A percentile compares a stretch with the other conserved stretches of the same genome.
Conservation (phyloP, 2,888 invertebrate species). For the Dryomyza anilis region DNA sequence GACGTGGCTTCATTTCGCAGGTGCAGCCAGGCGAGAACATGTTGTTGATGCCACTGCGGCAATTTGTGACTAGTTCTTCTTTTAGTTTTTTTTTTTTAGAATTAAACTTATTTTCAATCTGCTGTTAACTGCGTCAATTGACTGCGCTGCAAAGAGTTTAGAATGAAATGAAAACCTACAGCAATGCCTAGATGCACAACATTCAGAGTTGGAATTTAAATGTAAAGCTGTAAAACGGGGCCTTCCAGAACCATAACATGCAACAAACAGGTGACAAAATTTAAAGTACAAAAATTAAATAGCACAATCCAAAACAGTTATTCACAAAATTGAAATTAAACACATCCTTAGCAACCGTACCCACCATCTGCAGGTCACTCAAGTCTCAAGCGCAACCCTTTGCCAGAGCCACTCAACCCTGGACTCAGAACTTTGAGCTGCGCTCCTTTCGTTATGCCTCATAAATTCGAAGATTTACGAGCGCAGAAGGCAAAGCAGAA, state of each 20-base stretch:
- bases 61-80: not conserved
- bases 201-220: no score
- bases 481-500: not conserved
- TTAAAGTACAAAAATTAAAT: no score
- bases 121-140: no score
- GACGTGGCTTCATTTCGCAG: not conserved
- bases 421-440: not conserved
- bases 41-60: not conserved
- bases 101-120: not conserved
- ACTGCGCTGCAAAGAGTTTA: no score
- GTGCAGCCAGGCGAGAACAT: not conserved
- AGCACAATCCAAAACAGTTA: no score
- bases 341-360: not conserved
- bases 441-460: conserved; percentile 20
- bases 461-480: conserved; percentile 31
- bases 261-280: no score
- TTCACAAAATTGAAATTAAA: no score
- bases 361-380: not conserved
- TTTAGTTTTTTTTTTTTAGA: no score
- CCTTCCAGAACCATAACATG: no score
- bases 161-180: no score
- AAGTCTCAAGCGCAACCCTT: not conserved
- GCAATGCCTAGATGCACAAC: no score
- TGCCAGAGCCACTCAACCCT: not conserved
- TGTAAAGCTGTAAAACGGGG: no score